Base-by-base conservation (phyloP, 1,140 invertebrate species). In the Matsumurasca onukii region DNA sequence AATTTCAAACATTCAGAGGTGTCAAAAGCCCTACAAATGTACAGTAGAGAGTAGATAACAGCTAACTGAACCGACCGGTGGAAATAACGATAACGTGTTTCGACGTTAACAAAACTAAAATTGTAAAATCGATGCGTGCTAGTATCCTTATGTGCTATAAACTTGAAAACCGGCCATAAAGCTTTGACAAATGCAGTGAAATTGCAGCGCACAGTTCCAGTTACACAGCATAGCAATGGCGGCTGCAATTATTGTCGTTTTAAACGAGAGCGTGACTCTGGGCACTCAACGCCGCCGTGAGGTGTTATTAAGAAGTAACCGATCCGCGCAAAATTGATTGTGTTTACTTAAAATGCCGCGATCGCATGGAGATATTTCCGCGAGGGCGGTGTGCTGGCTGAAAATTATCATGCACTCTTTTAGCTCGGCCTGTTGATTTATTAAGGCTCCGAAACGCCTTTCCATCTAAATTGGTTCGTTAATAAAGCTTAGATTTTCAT, bases 341-440 rank as follows among this genome's bases (percentile, higher is more conserved):
- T 59, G 55, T 59, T 59, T 59, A 59, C 55, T 59, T 59, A 59
- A 59, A 59, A 59, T 59, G 55, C 55, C 55, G 22, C 25, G 55
- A 59, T 59, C 55, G 55, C 55, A 59, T 59, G 55, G 55, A 59
- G 55, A 59, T 59, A 59, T 13, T 2, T 25, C 25, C 5, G 15
- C 3, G 55, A 3, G 25, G 55, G 55, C 55, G 55, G 55, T 13
- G 5, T 22, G 49, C 22, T n/a, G 13, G 22, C 55, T 27, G 3
- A 59, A 59, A 52, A 59, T 22, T 59, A 59, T 59, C 30, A 59
- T 59, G 55, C 55, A 59, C 55, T 59, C 22, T 13, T 59, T 59
- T 59, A 12, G 24, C 3, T 24, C 55, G 55, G 30, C 3, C 22
- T 59, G 55, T 59, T 59, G 55, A 59, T 59, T 59, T 59, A 59